Evolutionary conservation across 2,888 invertebrate genomes (phyloP).

Genomic region (Arge pagana): DNA sequence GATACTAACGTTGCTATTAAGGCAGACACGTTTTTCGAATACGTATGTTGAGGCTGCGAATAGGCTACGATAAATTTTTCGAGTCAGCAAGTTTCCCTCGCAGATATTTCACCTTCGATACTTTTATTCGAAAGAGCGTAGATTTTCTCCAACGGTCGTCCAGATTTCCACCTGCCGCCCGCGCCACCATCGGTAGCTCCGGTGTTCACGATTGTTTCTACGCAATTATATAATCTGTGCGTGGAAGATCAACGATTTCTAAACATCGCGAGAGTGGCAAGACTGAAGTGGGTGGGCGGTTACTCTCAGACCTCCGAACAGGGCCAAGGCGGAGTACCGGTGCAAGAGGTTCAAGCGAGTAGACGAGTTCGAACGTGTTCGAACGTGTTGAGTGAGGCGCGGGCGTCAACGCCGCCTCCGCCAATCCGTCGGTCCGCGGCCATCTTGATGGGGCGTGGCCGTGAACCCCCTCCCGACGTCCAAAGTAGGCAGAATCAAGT

Average conservation of each 20-base stretch:
- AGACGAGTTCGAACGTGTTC: conserved; percentile 23
- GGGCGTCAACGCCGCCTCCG: conserved; percentile 61
- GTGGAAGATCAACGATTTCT: neutral
- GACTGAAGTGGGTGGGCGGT: conserved; percentile 20
- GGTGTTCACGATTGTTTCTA: too few relatives aligned
- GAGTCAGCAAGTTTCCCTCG: too few relatives aligned
- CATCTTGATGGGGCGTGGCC: conserved; percentile 66
- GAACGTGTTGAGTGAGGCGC: conserved; percentile 54
- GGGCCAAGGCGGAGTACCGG: conserved; percentile 19
- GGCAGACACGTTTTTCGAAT: too few relatives aligned
- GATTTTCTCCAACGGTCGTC: too few relatives aligned
- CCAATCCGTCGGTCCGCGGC: conserved; percentile 68
- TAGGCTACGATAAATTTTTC: too few relatives aligned
- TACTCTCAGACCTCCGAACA: conserved; percentile 4
- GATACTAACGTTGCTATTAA: too few relatives aligned
- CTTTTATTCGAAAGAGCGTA: too few relatives aligned
- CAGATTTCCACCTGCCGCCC: too few relatives aligned
- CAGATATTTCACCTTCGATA: too few relatives aligned
- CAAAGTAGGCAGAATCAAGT: conserved; percentile 61
- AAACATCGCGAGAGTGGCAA: neutral
- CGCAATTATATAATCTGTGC: too few relatives aligned
- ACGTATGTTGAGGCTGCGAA: too few relatives aligned
- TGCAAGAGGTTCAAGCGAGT: conserved; percentile 15
- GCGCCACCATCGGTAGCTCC: too few relatives aligned
- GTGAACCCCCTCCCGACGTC: conserved; percentile 64